Percentiles rank a stretch among this genome's conserved stretches.
Conservation (phyloP, 2,888 invertebrate genomes). For the Sminthurides aquaticus region DNA sequence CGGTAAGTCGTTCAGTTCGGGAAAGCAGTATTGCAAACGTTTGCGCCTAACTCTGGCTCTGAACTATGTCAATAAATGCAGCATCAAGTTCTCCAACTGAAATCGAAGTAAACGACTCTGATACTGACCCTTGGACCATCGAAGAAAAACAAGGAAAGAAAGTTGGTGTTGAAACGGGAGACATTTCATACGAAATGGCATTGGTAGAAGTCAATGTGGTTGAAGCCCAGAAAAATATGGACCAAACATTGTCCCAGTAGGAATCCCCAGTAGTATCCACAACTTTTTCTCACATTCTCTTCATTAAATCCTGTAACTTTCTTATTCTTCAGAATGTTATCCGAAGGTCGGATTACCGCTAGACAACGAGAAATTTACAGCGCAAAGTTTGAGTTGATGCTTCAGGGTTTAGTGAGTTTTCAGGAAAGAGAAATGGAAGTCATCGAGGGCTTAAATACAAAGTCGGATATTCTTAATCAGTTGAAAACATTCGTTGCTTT, state of each 20-base stretch:
- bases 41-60: no score
- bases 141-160: background rate
- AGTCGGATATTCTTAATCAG: conserved; percentile 30
- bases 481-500: conserved; percentile 30
- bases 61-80: no score
- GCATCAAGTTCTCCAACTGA: no score
- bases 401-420: conserved; percentile 37
- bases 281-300: background rate
- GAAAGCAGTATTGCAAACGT: no score
- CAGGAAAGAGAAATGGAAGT: conserved; percentile 39
- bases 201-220: conserved; percentile 33
- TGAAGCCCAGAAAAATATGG: conserved; percentile 29
- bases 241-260: conserved; percentile 32
- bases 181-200: conserved; percentile 25
- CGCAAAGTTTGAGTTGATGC: conserved; percentile 35
- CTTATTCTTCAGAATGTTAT: conserved; percentile 9
- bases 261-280: background rate
- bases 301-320: background rate
- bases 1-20: no score
- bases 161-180: conserved; percentile 2
- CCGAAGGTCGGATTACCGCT: conserved; percentile 33
- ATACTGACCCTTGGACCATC: no score
- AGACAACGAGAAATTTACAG: conserved; percentile 30
- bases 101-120: no score
- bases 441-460: conserved; percentile 30